Percentiles rank a stretch among this genome's conserved stretches.
Evolutionary conservation across 2,797 vertebrate genomes (phyloP).

Genomic region (Lemur catta): DNA sequence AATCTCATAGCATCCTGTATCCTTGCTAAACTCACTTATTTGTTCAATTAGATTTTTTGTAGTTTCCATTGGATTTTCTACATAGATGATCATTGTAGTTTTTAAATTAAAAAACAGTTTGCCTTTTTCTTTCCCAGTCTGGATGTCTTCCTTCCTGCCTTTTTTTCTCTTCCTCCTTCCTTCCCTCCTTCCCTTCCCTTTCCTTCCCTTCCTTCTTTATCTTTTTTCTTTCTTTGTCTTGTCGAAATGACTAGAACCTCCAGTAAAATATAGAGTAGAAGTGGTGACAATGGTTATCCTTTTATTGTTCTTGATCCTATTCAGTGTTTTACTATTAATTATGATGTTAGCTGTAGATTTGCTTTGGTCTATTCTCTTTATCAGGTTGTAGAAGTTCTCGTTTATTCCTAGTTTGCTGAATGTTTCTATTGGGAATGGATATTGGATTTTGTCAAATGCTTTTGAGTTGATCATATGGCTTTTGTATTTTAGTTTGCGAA

Average conservation of each 20-base stretch:
- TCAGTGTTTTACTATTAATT: neutral
- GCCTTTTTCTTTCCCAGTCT: neutral
- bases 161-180: too few relatives aligned
- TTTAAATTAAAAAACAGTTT: neutral
- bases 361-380: neutral
- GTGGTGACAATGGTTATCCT: too few relatives aligned
- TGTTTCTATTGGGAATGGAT: neutral
- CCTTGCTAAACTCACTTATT: neutral
- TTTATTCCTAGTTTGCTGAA: neutral
- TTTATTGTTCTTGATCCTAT: neutral
- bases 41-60: neutral
- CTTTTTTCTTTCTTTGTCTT: neutral
- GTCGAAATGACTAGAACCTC: neutral
- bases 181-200: neutral
- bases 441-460: neutral
- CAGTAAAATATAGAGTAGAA: neutral
- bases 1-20: neutral
- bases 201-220: too few relatives aligned
- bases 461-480: too few relatives aligned
- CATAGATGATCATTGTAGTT: neutral
- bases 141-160: too few relatives aligned
- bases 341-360: neutral
- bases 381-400: neutral
- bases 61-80: neutral
- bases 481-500: too few relatives aligned